These are phyloP conservation scores for Sebastiscus tertius DNA, from an alignment of 2,797 vertebrate species.

Conservation along the genomic window DNA sequence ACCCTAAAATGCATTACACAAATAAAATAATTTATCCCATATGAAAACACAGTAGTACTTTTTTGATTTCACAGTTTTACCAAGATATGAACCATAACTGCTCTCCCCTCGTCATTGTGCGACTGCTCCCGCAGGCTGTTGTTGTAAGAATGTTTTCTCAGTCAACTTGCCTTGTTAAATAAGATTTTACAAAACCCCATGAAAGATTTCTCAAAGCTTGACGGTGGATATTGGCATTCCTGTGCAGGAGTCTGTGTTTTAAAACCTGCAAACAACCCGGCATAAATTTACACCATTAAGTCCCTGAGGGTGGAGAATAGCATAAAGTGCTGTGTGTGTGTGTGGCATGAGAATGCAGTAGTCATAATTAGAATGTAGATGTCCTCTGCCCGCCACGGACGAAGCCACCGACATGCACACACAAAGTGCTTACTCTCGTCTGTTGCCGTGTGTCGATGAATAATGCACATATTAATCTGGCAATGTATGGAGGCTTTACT, in stretches of 20 bases:
- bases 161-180: constrained; percentile 61
- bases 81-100: constrained; percentile 33
- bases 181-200: constrained; percentile 57
- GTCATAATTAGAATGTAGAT: constrained; percentile 53
- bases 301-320: constrained; percentile 39
- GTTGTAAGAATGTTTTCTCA: constrained; percentile 53
- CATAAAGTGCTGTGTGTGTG: constrained; percentile 45
- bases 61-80: constrained; percentile 8
- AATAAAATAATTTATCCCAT: constrained; percentile 25
- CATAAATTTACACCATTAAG: constrained; percentile 59
- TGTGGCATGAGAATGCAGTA: constrained; percentile 54
- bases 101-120: constrained; percentile 7
- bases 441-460: constrained; percentile 60
- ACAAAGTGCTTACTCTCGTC: constrained; percentile 51
- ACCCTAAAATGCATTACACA: constrained; percentile 16
- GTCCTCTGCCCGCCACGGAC: constrained; percentile 44
- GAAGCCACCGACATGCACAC: constrained; percentile 38
- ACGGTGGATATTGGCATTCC: constrained; percentile 47
- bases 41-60: constrained; percentile 14
- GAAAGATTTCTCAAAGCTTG: constrained; percentile 51
- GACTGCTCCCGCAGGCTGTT: constrained; percentile 35
- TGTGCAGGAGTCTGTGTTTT: constrained; percentile 24
- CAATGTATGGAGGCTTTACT: constrained; percentile 53
- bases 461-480: constrained; percentile 72
- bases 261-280: constrained; percentile 55